Evolutionary conservation across 2,113 vertebrate species (phyloP), one percentile per base, ranked within the genome.

Genomic region (Egretta garzetta): DNA sequence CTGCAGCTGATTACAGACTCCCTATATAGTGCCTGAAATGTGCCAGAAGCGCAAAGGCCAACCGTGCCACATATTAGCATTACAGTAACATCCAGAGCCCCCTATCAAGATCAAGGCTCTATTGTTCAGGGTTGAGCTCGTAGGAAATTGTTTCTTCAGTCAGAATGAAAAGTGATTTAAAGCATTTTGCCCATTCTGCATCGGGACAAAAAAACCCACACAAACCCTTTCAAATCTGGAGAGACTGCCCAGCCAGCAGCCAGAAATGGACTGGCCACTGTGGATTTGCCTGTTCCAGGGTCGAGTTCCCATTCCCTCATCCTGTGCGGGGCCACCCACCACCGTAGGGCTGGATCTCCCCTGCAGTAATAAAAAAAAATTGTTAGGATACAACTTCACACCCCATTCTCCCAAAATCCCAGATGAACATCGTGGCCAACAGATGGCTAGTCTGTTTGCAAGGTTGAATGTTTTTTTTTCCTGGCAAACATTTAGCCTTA

Each of bases 1-100:
- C 76, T 73, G 88, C 75, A 68, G 89, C 80, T 82, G 88, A 88
- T 77, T 58, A 47, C 50, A 87, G 80, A 12, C 50, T 83, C 85
- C 73, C 35, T 33, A 9, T 20, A 23, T 2, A 64, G 80, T 2
- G 53, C 24, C 62, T 92, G 74, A 28, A 71, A 75, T 2, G 37
- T 24, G 41, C 73, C 77, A 92, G 81, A 49, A 89, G 88, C n/a
- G 9, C 64, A 41, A 58, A 66, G 77, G 59, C 50, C 17, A 9
- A 35, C 1, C 1, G 23, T 3, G 49, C 15, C 1, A 3, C 5
- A 3, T 33, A 72, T 83, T 16, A 16, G 21, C 58, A 74, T 26
- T 5, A 63, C 71, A 80, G 84, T 35, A 80, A 80, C 56, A 86
- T 14, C 83, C 74, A 20, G 67, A 91, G 39, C 45, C 64, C 75